These are phyloP conservation scores for Melanaphis sacchari DNA, from an alignment of 1,140 invertebrate species.

Conservation along the genomic window DNA sequence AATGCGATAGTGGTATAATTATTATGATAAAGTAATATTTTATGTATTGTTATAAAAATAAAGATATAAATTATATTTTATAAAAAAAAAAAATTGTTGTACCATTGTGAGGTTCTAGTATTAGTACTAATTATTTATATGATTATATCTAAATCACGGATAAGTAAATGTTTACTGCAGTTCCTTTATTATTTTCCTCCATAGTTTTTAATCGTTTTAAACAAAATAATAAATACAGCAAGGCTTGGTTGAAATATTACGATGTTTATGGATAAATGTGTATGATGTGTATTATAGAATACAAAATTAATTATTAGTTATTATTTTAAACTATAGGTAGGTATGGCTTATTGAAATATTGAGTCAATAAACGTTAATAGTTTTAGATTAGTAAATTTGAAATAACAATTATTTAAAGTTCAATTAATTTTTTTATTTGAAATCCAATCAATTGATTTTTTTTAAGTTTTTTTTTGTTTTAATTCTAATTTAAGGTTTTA, in stretches of 20 bases:
- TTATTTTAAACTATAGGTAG: no score
- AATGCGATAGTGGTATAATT: no score
- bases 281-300: no score
- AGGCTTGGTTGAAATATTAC: no score
- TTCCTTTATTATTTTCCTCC: no score
- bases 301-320: not conserved
- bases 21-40: not conserved
- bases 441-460: not conserved
- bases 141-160: not conserved
- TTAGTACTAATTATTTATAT: not conserved
- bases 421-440: not conserved
- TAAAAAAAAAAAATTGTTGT: not conserved
- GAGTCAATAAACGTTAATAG: not conserved
- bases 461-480: not conserved
- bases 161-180: not conserved
- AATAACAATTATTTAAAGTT: not conserved
- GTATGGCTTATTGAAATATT: not conserved
- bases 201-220: not conserved
- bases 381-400: not conserved
- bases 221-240: not conserved
- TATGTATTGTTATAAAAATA: not conserved
- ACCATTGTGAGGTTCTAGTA: not conserved
- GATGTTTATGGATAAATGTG: no score
- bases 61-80: not conserved
- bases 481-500: not conserved